These are phyloP conservation scores for Clarias laeviceps DNA, from an alignment of 2,797 vertebrate species.

Conservation along the genomic window DNA sequence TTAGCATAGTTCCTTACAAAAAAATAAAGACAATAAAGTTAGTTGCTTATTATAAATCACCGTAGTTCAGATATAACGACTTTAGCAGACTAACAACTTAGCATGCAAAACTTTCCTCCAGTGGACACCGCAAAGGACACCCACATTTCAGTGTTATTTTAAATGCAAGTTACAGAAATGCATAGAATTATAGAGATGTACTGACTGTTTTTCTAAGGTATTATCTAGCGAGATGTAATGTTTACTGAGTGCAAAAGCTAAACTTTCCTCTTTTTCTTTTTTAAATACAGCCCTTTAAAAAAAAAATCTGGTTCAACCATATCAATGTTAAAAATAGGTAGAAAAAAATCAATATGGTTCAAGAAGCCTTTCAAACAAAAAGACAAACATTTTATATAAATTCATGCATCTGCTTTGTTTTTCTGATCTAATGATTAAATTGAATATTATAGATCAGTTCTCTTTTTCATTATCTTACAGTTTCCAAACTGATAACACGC, in stretches of 20 bases:
- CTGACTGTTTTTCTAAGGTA: background rate
- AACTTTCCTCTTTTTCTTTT: background rate
- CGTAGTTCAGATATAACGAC: background rate
- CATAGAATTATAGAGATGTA: background rate
- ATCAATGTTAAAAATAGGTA: background rate
- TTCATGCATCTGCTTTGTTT: background rate
- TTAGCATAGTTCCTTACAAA: background rate
- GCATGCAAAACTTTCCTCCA: background rate
- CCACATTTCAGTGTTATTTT: constrained; percentile 10
- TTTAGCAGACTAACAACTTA: background rate
- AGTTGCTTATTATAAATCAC: background rate
- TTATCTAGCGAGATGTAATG: background rate
- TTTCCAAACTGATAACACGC: background rate
- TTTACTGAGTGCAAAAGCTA: background rate
- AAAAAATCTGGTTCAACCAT: too few species aligned
- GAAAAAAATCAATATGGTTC: background rate
- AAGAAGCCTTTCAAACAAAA: background rate
- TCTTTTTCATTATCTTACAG: background rate
- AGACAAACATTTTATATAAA: background rate
- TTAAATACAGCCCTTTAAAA: background rate
- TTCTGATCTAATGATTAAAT: background rate
- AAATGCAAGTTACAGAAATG: background rate
- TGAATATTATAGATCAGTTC: background rate
- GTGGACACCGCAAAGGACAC: background rate
- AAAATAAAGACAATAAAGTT: too few species aligned